Evolutionary conservation across 2,113 vertebrate genomes (phyloP), one percentile per base, ranked within the genome.

Genomic region (Axis porcinus): DNA sequence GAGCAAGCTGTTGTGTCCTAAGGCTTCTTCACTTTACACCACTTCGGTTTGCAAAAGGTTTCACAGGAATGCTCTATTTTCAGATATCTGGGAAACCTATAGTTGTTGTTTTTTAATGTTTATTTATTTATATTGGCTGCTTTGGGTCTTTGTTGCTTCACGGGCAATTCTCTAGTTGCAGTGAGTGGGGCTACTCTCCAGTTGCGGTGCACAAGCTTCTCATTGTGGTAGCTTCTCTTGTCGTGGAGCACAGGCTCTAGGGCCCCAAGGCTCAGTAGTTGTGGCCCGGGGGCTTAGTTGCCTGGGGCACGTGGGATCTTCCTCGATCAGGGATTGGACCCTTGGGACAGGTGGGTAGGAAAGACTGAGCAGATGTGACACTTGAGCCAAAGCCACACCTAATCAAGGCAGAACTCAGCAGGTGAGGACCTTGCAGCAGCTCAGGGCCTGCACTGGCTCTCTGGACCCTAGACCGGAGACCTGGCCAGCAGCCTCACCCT

Each of bases 391-490:
- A 79, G 78, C 47, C 78, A 52, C 47, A 7, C 0, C 30, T 83
- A 19, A 28, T 7, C 1, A 15, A 58, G 12, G 7, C 7, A 0
- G 70, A 27, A 30, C 10, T 47, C 55, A 13, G 3, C 40, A 30
- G 11, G n/a, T 14, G 8, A 13, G 81, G 50, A 30, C 17, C n/a
- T 19, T 21, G 10, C 0, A 10, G 40, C 50, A 67, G 23, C 87
- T 50, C 7, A 3, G 5, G 27, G 55, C 6, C 58, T 12, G 3
- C 14, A 0, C 13, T 14, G 57, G 64, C 1, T 79, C 79, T 45
- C 17, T 15, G 30, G 55, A 14, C 67, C 21, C 14, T 9, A 40
- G 23, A 57, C 30, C 13, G 12, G 67, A 30, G 30, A 5, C 6
- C 2, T 0, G 5, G 89, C 50, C 14, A 47, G 36, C 57, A 50